Percentiles rank a stretch among this genome's conserved stretches.
Conservation (phyloP, 2,888 invertebrate genomes). For the Cheilosia urbana region DNA sequence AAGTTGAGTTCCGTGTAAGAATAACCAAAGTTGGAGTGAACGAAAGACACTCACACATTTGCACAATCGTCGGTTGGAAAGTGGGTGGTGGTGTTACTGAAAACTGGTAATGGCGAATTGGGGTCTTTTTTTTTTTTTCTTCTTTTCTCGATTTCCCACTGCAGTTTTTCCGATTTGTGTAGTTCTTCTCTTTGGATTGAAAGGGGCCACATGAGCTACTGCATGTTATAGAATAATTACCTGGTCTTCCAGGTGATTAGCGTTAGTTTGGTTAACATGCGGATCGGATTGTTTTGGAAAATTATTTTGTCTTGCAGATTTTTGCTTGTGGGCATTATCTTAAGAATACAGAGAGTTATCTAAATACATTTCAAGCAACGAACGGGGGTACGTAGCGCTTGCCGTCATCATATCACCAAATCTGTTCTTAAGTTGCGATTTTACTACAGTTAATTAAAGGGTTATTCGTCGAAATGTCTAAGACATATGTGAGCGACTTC, state of each 20-base stretch:
- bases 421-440: no score
- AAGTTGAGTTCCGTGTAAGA: conserved; percentile 54
- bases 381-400: no score
- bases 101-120: conserved; percentile 8
- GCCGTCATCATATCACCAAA: no score
- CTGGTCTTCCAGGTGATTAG: conserved; percentile 6
- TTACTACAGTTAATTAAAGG: background rate
- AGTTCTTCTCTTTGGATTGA: background rate
- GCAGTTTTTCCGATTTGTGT: conserved; percentile 33
- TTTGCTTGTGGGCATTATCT: no score
- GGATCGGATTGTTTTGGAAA: background rate
- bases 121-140: background rate
- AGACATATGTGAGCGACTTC: background rate
- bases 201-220: background rate
- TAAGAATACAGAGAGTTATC: no score
- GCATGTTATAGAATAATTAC: conserved; percentile 32
- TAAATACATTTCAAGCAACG: no score
- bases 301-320: background rate
- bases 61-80: background rate
- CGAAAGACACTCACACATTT: conserved; percentile 6
- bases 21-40: conserved; percentile 26
- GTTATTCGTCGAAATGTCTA: background rate
- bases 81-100: no score
- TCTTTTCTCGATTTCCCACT: conserved; percentile 8
- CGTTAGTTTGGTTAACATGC: background rate